These are phyloP conservation scores for Epinotia nisella DNA, from an alignment of 2,888 invertebrate genomes.

Conservation along the genomic window DNA sequence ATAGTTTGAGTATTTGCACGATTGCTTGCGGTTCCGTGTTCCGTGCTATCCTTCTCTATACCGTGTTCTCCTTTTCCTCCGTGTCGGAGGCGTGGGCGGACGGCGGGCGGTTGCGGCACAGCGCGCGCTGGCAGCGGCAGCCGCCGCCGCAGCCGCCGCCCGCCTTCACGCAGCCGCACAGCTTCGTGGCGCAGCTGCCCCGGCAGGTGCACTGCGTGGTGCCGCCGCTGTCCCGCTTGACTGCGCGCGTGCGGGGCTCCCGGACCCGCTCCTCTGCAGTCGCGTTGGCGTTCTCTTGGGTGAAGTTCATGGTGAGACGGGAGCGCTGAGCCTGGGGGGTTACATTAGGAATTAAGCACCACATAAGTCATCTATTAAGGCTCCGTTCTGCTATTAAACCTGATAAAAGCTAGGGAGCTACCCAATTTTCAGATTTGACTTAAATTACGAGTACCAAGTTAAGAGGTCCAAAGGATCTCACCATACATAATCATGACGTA, in stretches of 20 bases:
- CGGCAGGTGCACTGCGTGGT: constrained; percentile 86
- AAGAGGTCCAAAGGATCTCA: too few species aligned
- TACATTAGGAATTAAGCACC: too few species aligned
- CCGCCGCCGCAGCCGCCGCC: constrained; percentile 69
- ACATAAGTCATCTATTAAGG: too few species aligned
- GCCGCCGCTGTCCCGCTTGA: constrained; percentile 85
- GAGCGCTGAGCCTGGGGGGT: constrained; percentile 70
- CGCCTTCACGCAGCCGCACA: constrained; percentile 86
- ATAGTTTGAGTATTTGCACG: too few species aligned
- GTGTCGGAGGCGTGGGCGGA: constrained; percentile 55
- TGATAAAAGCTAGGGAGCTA: too few species aligned
- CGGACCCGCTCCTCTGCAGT: constrained; percentile 38
- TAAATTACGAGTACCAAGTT: too few species aligned
- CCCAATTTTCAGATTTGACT: too few species aligned
- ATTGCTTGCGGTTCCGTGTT: too few species aligned
- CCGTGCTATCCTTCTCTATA: too few species aligned
- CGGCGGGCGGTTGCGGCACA: constrained; percentile 69
- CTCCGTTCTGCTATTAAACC: too few species aligned
- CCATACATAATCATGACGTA: too few species aligned
- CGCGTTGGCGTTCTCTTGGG: constrained; percentile 47
- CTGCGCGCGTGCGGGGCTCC: constrained; percentile 49
- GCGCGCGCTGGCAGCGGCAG: constrained; percentile 82
- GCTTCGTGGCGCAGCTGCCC: constrained; percentile 82
- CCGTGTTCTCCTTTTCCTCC: constrained; percentile 63
- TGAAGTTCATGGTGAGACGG: constrained; percentile 75